Evolutionary conservation across 2,888 invertebrate species (phyloP).

Genomic region (Tiphia femorata): DNA sequence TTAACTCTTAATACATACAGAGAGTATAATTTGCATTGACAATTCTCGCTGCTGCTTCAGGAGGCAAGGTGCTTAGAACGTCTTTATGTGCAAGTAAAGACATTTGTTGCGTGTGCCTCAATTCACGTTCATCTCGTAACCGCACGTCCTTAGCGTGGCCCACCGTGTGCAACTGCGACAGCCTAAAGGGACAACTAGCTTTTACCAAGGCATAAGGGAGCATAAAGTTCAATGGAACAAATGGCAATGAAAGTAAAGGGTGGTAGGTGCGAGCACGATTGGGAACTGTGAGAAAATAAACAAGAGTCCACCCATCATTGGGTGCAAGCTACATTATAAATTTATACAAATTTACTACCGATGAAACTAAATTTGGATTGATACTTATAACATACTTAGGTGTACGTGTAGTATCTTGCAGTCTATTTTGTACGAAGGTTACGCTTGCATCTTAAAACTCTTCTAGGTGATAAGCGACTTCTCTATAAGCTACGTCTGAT

Average conservation of each 20-base stretch:
- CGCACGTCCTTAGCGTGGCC: constrained; percentile 82
- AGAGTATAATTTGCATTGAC: constrained; percentile 82
- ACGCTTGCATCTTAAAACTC: constrained; percentile 10
- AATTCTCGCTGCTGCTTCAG: constrained; percentile 80
- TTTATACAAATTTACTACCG: no score
- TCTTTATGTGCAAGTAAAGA: constrained; percentile 80
- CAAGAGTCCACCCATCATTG: no score
- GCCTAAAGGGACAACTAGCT: constrained; percentile 70
- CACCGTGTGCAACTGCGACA: constrained; percentile 81
- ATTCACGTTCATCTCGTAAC: constrained; percentile 82
- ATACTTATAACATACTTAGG: not conserved
- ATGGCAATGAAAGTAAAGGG: no score
- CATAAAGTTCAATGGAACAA: not conserved
- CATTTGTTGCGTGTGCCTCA: constrained; percentile 80
- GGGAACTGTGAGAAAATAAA: not conserved
- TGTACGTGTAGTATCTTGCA: not conserved
- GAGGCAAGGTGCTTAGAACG: constrained; percentile 77
- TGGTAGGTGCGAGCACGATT: not conserved
- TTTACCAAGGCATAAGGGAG: constrained; percentile 39
- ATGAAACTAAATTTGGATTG: not conserved
- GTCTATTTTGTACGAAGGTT: not conserved
- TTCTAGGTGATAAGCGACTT: constrained; percentile 16
- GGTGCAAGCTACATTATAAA: no score
- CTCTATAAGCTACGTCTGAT: constrained; percentile 3
- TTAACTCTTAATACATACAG: constrained; percentile 72